Conservation (phyloP, 2,797 vertebrate genomes). For the Enteromius fasciolatus region DNA sequence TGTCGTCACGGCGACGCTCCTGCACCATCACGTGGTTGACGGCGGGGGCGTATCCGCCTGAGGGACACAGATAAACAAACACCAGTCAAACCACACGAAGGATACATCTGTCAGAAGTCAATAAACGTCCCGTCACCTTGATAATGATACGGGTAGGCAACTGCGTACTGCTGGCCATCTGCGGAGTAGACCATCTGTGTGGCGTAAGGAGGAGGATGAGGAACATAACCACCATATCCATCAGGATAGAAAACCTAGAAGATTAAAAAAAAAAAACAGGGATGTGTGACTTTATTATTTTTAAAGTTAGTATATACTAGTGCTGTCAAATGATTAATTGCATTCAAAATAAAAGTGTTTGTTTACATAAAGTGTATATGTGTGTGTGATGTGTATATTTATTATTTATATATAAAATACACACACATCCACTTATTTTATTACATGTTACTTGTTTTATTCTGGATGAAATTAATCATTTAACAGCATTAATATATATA, state of each 20-base stretch:
- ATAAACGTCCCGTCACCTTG: constrained; percentile 71
- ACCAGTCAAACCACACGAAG: not conserved
- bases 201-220: constrained; percentile 72
- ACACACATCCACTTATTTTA: too few species aligned
- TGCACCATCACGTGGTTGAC: constrained; percentile 87
- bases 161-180: constrained; percentile 85
- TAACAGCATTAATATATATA: too few species aligned
- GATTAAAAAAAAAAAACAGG: not conserved
- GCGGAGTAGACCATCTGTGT: constrained; percentile 87
- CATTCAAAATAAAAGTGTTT: too few species aligned
- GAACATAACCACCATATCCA: constrained; percentile 78
- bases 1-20: constrained; percentile 85
- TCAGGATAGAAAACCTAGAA: constrained; percentile 83
- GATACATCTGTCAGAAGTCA: not conserved
- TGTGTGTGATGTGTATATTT: too few species aligned
- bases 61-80: not conserved
- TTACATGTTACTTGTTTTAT: too few species aligned
- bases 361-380: too few species aligned
- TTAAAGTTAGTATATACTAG: not conserved
- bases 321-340: too few species aligned
- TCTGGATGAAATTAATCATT: too few species aligned
- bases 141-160: constrained; percentile 86
- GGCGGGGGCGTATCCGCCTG: constrained; percentile 83
- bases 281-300: not conserved
- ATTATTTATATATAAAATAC: too few species aligned